Percentiles rank a stretch among this genome's conserved stretches.
These are phyloP conservation scores for Siniperca obscura DNA, from an alignment of 2,797 vertebrate genomes.

Conservation along the genomic window DNA sequence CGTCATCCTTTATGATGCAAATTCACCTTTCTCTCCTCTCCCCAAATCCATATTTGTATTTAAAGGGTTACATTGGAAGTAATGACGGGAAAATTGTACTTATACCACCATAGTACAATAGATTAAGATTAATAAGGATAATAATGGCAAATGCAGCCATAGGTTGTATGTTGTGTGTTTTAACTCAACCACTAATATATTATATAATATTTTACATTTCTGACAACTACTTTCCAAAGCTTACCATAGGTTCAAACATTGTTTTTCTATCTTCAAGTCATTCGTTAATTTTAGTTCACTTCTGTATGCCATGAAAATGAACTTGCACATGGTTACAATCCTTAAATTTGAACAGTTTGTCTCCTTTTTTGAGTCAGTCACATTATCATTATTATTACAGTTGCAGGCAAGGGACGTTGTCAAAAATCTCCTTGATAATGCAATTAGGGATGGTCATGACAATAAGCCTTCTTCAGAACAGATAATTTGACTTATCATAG, in stretches of 20 bases:
- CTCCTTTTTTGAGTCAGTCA: background rate
- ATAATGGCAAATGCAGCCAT: background rate
- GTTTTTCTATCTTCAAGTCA: background rate
- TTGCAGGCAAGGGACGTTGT: background rate
- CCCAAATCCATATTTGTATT: background rate
- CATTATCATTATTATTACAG: background rate
- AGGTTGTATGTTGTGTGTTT: background rate
- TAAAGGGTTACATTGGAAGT: background rate
- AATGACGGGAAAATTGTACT: background rate
- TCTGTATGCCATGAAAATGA: background rate
- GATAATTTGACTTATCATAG: background rate
- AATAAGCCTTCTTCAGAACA: background rate
- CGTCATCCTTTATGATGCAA: constrained; percentile 4
- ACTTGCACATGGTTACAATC: background rate
- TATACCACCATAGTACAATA: background rate
- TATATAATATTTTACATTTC: background rate
- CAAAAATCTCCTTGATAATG: background rate
- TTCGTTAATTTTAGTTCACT: background rate
- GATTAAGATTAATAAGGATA: background rate
- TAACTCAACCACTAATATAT: background rate
- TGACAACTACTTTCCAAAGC: constrained; percentile 1
- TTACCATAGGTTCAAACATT: background rate
- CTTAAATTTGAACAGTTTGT: background rate
- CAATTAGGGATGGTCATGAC: background rate
- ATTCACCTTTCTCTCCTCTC: background rate